Conservation (phyloP, 2,888 invertebrate genomes). For the Patella ulyssiponensis region DNA sequence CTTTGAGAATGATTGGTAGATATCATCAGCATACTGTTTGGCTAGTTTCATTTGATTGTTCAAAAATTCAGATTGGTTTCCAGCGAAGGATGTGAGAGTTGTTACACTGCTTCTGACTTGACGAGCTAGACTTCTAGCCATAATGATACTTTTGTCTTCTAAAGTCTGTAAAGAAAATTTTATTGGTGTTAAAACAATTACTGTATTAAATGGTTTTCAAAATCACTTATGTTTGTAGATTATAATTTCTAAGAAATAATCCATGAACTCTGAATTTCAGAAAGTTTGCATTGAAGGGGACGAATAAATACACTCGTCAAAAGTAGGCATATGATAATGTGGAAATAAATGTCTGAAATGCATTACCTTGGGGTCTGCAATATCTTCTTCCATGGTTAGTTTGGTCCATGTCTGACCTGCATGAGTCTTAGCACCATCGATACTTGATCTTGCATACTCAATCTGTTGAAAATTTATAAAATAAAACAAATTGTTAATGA, state of each 20-base stretch:
- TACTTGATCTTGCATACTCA: constrained; percentile 60
- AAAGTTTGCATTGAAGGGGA: too few species aligned
- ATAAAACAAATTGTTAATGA: too few species aligned
- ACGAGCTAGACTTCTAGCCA: constrained; percentile 56
- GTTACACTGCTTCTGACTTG: constrained; percentile 47
- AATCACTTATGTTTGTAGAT: too few species aligned
- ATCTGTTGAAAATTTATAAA: constrained; percentile 44
- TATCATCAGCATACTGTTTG: constrained; percentile 49
- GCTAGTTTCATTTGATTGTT: constrained; percentile 47
- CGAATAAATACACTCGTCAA: too few species aligned
- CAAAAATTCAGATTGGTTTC: constrained; percentile 45
- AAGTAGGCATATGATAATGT: too few species aligned
- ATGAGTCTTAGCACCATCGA: constrained; percentile 45
- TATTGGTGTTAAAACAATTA: too few species aligned
- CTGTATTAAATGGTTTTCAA: too few species aligned
- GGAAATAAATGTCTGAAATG: neutral
- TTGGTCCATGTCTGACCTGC: constrained; percentile 51
- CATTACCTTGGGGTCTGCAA: constrained; percentile 30
- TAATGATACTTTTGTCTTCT: constrained; percentile 56
- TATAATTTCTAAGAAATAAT: too few species aligned
- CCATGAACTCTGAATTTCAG: too few species aligned
- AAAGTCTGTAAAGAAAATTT: constrained; percentile 47
- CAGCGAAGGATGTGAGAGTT: constrained; percentile 43
- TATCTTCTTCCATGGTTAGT: constrained; percentile 43
- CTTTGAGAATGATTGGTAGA: constrained; percentile 49